Evolutionary conservation across 2,888 invertebrate genomes (phyloP).

Genomic region (Pinctada fucata): DNA sequence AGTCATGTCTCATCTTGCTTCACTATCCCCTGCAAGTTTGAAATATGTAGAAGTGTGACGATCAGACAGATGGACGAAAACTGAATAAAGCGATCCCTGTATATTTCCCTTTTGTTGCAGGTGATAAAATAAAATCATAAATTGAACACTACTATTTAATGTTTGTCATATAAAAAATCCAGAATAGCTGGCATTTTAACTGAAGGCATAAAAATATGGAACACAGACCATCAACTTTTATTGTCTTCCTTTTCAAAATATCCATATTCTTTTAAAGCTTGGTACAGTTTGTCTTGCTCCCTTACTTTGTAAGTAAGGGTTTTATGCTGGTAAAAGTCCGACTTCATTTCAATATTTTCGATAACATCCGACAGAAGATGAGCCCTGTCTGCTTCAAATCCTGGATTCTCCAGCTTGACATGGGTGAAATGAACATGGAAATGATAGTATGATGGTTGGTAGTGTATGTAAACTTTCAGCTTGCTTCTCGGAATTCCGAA

Average conservation of each 20-base stretch:
- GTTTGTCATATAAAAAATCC: too few relatives aligned
- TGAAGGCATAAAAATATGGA: too few relatives aligned
- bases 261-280: conserved; percentile 54
- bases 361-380: conserved; percentile 93
- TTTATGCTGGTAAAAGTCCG: conserved; percentile 90
- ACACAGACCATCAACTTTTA: too few relatives aligned
- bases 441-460: conserved; percentile 98
- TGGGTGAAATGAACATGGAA: conserved; percentile 94
- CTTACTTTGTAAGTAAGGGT: conserved; percentile 88
- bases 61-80: too few relatives aligned
- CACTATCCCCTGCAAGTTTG: too few relatives aligned
- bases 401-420: conserved; percentile 79
- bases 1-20: too few relatives aligned
- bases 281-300: conserved; percentile 86
- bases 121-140: too few relatives aligned
- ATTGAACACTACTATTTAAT: too few relatives aligned
- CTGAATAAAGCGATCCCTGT: too few relatives aligned
- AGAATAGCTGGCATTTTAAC: too few relatives aligned
- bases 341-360: conserved; percentile 88
- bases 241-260: conserved; percentile 43
- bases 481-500: conserved; percentile 84
- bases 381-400: conserved; percentile 89
- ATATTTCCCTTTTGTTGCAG: too few relatives aligned
- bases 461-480: conserved; percentile 92
- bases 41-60: too few relatives aligned